These are phyloP conservation scores for Penaeus indicus DNA, from an alignment of 1,140 invertebrate genomes.

Conservation along the genomic window DNA sequence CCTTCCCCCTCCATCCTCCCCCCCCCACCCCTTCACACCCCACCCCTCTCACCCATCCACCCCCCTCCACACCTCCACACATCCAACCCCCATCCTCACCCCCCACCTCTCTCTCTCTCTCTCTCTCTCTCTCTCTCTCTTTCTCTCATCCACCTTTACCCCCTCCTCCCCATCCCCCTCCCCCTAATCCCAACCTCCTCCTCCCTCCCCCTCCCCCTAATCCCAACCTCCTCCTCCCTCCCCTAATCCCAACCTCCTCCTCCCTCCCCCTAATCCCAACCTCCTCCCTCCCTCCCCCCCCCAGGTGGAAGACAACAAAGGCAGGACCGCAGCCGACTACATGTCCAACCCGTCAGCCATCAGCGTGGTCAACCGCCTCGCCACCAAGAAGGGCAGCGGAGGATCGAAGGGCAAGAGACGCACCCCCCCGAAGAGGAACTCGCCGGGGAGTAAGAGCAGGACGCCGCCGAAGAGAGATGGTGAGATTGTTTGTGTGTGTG, in stretches of 20 bases:
- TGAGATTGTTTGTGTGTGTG: not conserved
- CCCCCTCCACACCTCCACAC: not conserved
- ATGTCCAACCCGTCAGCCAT: constrained; percentile 70
- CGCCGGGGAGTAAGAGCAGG: constrained; percentile 41
- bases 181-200: not conserved
- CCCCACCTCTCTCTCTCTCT: too few species aligned
- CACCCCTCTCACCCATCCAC: not conserved
- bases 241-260: too few species aligned
- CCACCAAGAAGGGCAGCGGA: constrained; percentile 75
- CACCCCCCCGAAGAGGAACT: constrained; percentile 49
- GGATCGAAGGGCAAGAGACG: constrained; percentile 70
- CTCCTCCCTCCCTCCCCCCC: not conserved
- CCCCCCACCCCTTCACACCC: not conserved
- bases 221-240: not conserved
- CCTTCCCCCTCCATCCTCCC: not conserved
- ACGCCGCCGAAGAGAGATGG: constrained; percentile 65
- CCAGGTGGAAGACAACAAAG: constrained; percentile 74
- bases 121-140: not conserved
- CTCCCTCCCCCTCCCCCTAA: not conserved
- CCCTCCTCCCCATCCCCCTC: not conserved
- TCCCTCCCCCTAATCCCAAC: not conserved
- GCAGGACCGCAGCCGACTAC: constrained; percentile 81
- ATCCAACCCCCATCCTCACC: not conserved
- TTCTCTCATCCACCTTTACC: not conserved
- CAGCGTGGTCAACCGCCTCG: constrained; percentile 57